Evolutionary conservation across 2,797 vertebrate genomes (phyloP), one percentile per base, ranked within the genome.

Genomic region (Sciaenops ocellatus): DNA sequence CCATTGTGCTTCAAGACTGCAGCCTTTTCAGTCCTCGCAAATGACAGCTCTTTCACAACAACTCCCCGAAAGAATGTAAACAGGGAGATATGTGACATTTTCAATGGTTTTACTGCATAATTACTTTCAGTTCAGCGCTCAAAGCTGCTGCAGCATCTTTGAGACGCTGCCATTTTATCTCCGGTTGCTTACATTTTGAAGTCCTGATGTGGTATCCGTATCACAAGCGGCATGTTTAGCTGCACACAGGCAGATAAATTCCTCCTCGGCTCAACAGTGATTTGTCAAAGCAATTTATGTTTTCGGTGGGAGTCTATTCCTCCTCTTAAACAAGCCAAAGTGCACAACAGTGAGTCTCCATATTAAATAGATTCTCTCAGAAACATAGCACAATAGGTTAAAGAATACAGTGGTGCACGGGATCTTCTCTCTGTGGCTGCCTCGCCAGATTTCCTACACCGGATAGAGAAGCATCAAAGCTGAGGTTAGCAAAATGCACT

Each of bases 71-170:
- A 84, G 71, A 72, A 79, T 73, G 76, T 76, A 85, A 91, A 88
- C 83, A 85, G 76, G n/a, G 56, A 83, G 87, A 78, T 82, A 69
- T 67, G 84, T 86, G 83, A 86, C 82, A 86, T 86, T 88, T 88
- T 71, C 81, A 82, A 68, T 5, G 2, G 61, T 74, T 68, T 80
- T 70, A 71, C 47, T 34, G 68, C 67, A 76, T 83, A 87, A 89
- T 91, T 92, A 87, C 83, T 83, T 78, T 73, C 82, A 65, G 79
- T 86, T 84, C 50, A 50, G 59, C 0, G 50, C 65, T 73, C 67
- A 76, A 73, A 80, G 78, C 80, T 2, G 69, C 61, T 0, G 41
- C 63, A 1, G 5, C 80, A 59, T 74, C 67, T 85, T 73, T 50
- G 55, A 78, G 76, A 6, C 6, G 24, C 34, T 69, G 79, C 69